phyloP scores from a whole-genome alignment of 2,113 vertebrate species.

The Neolamprologus tretocephalus region DNA sequence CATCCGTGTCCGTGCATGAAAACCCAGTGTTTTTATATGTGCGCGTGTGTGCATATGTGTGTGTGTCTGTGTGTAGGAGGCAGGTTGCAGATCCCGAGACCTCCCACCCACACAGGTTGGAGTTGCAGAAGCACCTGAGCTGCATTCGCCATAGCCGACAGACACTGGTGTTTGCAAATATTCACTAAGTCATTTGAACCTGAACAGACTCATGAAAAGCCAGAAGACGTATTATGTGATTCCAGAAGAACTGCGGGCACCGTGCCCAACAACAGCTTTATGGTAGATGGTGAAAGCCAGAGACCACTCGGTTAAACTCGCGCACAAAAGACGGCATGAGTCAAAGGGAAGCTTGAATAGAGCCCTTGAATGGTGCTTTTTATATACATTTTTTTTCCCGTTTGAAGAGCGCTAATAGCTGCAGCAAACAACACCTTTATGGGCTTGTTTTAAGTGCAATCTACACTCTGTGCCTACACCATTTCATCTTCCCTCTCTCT shows the following conservation, averaged over 20 bases:
- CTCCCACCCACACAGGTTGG: conserved; percentile 49
- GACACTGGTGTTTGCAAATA: conserved; percentile 49
- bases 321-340: conserved; percentile 7
- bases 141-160: conserved; percentile 16
- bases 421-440: conserved; percentile 1
- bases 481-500: not conserved
- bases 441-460: conserved; percentile 20
- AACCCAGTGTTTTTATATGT: not conserved
- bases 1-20: not conserved
- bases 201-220: not conserved
- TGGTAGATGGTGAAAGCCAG: not conserved
- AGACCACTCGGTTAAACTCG: not conserved
- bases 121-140: conserved; percentile 54
- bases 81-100: conserved; percentile 34
- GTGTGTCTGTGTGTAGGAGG: conserved; percentile 40
- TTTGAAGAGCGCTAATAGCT: not conserved
- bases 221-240: not conserved
- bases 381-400: not conserved
- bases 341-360: not conserved
- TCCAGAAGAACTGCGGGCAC: conserved; percentile 6
- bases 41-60: not conserved
- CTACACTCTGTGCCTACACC: conserved; percentile 21
- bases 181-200: conserved; percentile 39
- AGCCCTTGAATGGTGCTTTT: not conserved
- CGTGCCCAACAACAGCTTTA: not conserved